Percentiles rank a stretch among this genome's conserved stretches.
Conservation (phyloP, 2,888 invertebrate genomes). For the Patella depressa region DNA sequence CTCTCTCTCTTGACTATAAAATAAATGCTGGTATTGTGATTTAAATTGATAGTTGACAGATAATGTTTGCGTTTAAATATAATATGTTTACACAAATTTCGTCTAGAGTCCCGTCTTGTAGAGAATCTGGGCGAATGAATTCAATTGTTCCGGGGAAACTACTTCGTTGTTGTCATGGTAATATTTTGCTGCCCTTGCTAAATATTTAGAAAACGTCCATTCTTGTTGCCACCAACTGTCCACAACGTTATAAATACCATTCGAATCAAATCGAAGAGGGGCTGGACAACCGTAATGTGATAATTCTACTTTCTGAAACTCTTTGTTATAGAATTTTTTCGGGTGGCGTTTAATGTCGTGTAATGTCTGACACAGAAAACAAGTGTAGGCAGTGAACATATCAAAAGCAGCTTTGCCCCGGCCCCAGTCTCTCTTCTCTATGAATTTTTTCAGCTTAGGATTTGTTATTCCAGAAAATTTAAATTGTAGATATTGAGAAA, state of each 20-base stretch:
- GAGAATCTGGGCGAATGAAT: background rate
- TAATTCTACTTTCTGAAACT: conserved; percentile 36
- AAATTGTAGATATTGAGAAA: conserved; percentile 52
- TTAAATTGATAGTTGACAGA: too few species aligned
- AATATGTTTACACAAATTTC: too few species aligned
- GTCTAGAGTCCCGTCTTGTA: background rate
- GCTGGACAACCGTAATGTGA: conserved; percentile 74
- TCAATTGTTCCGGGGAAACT: background rate
- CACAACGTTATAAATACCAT: conserved; percentile 44
- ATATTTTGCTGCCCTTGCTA: background rate
- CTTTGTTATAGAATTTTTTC: conserved; percentile 31
- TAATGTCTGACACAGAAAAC: conserved; percentile 59
- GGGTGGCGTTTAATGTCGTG: conserved; percentile 47
- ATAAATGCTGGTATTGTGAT: too few species aligned
- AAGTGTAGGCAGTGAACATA: conserved; percentile 58
- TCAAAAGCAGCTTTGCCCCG: conserved; percentile 5
- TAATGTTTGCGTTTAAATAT: too few species aligned
- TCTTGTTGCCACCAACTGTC: conserved; percentile 27
- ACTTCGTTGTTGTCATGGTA: background rate
- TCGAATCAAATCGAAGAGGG: conserved; percentile 65
- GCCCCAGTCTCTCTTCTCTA: conserved; percentile 52
- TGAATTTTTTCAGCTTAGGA: conserved; percentile 39
- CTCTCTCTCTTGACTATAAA: too few species aligned
- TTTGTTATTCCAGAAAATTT: conserved; percentile 54
- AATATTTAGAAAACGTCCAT: conserved; percentile 18